phyloP scores from a whole-genome alignment of 2,888 invertebrate genomes.

The Gryllus longicercus region DNA sequence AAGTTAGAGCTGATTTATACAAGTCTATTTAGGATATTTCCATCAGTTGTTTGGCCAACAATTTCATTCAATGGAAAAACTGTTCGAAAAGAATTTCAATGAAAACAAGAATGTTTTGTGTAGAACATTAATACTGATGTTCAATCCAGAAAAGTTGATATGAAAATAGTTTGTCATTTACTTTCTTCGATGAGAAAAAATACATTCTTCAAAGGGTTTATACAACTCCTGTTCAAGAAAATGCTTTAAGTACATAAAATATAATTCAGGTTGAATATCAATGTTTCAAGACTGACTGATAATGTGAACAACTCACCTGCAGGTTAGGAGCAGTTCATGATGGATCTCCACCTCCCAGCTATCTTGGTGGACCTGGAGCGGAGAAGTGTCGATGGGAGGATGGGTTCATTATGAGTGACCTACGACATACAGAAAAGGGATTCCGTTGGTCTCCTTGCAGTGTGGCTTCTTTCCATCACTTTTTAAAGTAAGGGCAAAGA shows the following conservation, averaged over 20 bases:
- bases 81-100: too few relatives aligned
- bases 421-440: slow-evolving; percentile 89
- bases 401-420: slow-evolving; percentile 93
- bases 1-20: slow-evolving; percentile 51
- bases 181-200: too few relatives aligned
- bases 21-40: too few relatives aligned
- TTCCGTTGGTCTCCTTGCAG: slow-evolving; percentile 94
- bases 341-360: slow-evolving; percentile 90
- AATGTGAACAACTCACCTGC: slow-evolving; percentile 26
- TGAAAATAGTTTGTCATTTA: too few relatives aligned
- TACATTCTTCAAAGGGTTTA: too few relatives aligned
- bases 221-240: too few relatives aligned
- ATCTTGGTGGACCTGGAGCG: slow-evolving; percentile 90
- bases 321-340: slow-evolving; percentile 95
- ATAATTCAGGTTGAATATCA: too few relatives aligned
- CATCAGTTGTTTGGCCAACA: background rate
- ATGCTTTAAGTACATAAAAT: too few relatives aligned
- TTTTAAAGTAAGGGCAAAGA: slow-evolving; percentile 71
- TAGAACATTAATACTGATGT: too few relatives aligned
- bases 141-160: too few relatives aligned
- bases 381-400: slow-evolving; percentile 95
- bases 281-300: too few relatives aligned
- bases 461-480: slow-evolving; percentile 90
- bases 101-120: too few relatives aligned
- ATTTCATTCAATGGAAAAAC: background rate